phyloP scores from a whole-genome alignment of 1,140 invertebrate species.

The Pinna nobilis region DNA sequence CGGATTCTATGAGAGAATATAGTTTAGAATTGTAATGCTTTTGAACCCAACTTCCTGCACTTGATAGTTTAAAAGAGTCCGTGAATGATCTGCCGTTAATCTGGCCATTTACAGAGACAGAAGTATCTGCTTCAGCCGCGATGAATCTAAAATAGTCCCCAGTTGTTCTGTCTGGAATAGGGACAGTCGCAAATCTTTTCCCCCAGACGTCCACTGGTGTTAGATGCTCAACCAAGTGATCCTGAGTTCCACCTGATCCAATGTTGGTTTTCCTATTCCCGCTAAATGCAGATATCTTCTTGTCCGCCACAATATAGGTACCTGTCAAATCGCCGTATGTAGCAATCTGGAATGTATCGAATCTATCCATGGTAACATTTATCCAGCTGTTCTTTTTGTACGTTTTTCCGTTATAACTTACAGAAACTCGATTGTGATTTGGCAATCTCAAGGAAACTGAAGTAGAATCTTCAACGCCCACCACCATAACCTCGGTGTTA shows the following conservation, averaged over 20 bases:
- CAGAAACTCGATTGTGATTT: neutral
- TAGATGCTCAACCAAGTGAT: constrained; percentile 38
- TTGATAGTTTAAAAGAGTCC: constrained; percentile 7
- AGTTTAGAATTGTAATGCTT: constrained; percentile 1
- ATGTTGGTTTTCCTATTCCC: constrained; percentile 46
- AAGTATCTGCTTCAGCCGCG: constrained; percentile 28
- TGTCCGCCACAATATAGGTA: constrained; percentile 48
- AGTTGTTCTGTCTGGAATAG: constrained; percentile 23
- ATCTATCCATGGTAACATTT: neutral
- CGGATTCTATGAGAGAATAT: constrained; percentile 6
- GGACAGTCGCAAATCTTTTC: constrained; percentile 27
- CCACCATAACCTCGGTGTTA: neutral
- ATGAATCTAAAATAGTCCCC: constrained; percentile 50
- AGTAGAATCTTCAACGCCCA: neutral
- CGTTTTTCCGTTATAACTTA: neutral
- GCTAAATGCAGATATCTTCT: constrained; percentile 44
- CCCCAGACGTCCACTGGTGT: constrained; percentile 23
- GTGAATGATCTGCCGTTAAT: neutral
- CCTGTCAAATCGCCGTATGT: constrained; percentile 58
- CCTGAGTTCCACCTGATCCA: constrained; percentile 23
- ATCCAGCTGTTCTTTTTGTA: neutral
- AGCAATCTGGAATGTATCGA: constrained; percentile 37
- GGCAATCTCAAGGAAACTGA: neutral
- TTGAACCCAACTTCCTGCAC: constrained; percentile 9
- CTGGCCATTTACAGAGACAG: constrained; percentile 5